Percentiles rank a stretch among this genome's conserved stretches.
phyloP scores from a whole-genome alignment of 2,888 invertebrate genomes.

The Thumatha senex region DNA sequence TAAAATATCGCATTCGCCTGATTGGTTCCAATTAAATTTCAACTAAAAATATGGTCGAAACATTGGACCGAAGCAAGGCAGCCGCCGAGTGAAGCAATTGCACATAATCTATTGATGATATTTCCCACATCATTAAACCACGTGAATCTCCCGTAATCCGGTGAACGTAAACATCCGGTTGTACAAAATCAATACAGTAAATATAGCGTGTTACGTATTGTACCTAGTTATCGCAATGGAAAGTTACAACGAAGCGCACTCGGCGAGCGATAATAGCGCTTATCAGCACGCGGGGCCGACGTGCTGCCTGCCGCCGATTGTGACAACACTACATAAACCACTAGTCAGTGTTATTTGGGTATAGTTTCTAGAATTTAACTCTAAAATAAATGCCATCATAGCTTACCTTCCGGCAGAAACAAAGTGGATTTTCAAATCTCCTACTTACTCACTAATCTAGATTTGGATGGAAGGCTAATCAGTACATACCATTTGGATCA shows the following conservation, averaged over 20 bases:
- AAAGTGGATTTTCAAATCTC: too few relatives aligned
- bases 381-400: too few relatives aligned
- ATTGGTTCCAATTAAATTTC: too few relatives aligned
- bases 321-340: slow-evolving; percentile 39
- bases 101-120: too few relatives aligned
- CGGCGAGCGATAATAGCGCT: slow-evolving; percentile 47
- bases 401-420: too few relatives aligned
- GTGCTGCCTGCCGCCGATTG: slow-evolving; percentile 34
- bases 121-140: neutral
- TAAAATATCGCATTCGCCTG: too few relatives aligned
- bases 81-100: too few relatives aligned
- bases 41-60: too few relatives aligned
- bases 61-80: too few relatives aligned
- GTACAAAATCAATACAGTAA: slow-evolving; percentile 41
- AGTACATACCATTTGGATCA: too few relatives aligned
- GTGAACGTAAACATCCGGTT: slow-evolving; percentile 49
- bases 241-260: slow-evolving; percentile 52
- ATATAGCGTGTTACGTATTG: slow-evolving; percentile 27
- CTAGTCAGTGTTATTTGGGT: slow-evolving; percentile 30
- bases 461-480: too few relatives aligned
- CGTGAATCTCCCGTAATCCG: slow-evolving; percentile 34
- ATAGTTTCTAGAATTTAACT: slow-evolving; percentile 8
- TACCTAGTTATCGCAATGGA: slow-evolving; percentile 52
- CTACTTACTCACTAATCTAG: too few relatives aligned
- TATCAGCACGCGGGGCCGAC: slow-evolving; percentile 53